Evolutionary conservation across 2,888 invertebrate species (phyloP), one percentile per base, ranked within the genome.

Genomic region (Luperina testacea): DNA sequence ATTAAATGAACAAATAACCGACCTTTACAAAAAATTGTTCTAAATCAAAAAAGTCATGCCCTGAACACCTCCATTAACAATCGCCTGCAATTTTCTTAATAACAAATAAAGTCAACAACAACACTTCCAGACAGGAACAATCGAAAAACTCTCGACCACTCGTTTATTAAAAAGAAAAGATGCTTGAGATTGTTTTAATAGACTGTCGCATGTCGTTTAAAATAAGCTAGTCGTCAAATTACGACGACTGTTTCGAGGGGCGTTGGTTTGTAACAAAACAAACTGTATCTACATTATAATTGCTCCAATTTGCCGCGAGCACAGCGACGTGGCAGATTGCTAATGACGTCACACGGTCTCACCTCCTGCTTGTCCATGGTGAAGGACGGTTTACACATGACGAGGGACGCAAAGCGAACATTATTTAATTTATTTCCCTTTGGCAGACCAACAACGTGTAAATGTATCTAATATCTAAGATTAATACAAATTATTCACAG

Each of bases 311-410:
- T 95, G 93, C 92, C 88, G 90, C 87, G 89, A 90, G 93, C 94
- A 92, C 92, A 94, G 87, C 90, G 90, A 83, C 87, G 90, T 86
- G 89, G 90, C 92, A 92, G 93, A 93, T 93, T 93, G 94, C 93
- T 94, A 94, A 95, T 95, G 95, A 95, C 94, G 93, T 93, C 95
- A 93, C 93, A 93, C 92, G 93, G 93, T 93, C 94, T 93, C 93
- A 93, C 92, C 92, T 93, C 87, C 90, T 90, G 87, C 87, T 90
- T 91, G 90, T 85, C 90, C 88, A 82, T 74, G 75, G 65, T 32
- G 81, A 67, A 77, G 80, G 84, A 78, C 80, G 68, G 53, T 90
- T 92, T 90, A 90, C 81, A 90, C 78, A 42, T 38, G 38, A 81
- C 87, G 88, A 72, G 53, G 0, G 48, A 69, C 24, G 45, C 48